Evolutionary conservation across 1,140 invertebrate genomes (phyloP).

Genomic region (Wasmannia auropunctata): DNA sequence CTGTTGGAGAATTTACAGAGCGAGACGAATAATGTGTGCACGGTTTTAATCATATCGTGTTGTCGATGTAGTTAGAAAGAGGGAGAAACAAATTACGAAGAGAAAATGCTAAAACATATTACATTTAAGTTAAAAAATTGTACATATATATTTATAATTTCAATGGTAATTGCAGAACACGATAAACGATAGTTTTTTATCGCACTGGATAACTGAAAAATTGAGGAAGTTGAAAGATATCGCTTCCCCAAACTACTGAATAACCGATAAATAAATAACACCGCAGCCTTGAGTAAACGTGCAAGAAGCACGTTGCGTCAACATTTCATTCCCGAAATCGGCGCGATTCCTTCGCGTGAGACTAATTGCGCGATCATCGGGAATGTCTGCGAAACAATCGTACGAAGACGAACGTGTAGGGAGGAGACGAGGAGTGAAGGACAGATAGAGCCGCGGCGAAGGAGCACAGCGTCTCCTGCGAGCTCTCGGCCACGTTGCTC

Average conservation of each 20-base stretch:
- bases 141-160: neutral
- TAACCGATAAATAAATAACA: neutral
- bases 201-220: neutral
- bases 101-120: neutral
- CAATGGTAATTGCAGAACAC: neutral
- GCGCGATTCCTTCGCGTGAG: constrained; percentile 38
- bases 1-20: constrained; percentile 37
- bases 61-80: neutral
- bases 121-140: neutral
- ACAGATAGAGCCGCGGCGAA: constrained; percentile 41
- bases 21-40: constrained; percentile 30
- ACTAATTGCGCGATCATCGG: constrained; percentile 68
- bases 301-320: neutral
- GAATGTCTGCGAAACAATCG: constrained; percentile 67
- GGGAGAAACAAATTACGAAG: neutral
- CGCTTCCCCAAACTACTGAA: neutral
- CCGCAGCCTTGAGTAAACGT: neutral
- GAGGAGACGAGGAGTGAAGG: neutral
- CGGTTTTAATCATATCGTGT: constrained; percentile 22
- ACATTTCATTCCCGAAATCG: constrained; percentile 37
- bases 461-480: constrained; percentile 52
- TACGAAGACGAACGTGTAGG: neutral
- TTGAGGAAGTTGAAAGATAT: neutral
- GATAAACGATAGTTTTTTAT: neutral
- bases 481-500: constrained; percentile 60